These are phyloP conservation scores for Ladona fulva DNA, from an alignment of 1,140 invertebrate genomes.

Conservation along the genomic window DNA sequence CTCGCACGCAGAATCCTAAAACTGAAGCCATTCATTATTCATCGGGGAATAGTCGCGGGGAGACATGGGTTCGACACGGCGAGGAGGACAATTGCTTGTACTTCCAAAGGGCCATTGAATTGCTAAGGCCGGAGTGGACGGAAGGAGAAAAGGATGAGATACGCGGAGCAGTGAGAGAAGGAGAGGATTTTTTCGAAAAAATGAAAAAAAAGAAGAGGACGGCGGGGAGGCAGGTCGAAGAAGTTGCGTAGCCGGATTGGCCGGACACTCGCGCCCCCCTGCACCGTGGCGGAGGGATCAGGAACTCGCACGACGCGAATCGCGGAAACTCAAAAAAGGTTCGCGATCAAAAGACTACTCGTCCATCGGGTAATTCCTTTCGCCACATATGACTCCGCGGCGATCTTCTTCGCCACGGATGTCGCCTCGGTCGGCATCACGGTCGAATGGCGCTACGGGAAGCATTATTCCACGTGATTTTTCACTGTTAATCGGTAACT, in stretches of 20 bases:
- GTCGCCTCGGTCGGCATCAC: too few species aligned
- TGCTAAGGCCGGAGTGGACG: background rate
- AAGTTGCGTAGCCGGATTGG: background rate
- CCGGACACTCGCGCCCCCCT: background rate
- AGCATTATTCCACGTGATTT: too few species aligned
- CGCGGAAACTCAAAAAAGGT: background rate
- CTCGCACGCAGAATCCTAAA: background rate
- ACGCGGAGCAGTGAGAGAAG: background rate
- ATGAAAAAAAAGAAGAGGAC: background rate
- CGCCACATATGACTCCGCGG: too few species aligned
- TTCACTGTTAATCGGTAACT: too few species aligned
- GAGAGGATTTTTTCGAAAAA: background rate
- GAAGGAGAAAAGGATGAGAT: background rate
- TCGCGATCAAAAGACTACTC: background rate
- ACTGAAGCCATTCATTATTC: background rate
- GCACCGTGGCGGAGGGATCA: background rate
- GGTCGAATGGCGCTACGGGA: too few species aligned
- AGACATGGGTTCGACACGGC: background rate
- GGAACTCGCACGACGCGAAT: background rate
- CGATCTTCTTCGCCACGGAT: too few species aligned
- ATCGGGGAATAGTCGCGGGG: background rate
- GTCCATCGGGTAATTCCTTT: too few species aligned
- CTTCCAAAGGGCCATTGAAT: background rate
- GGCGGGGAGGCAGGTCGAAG: background rate
- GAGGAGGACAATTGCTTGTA: background rate